Evolutionary conservation across 1,140 invertebrate species (phyloP), one percentile per base, ranked within the genome.

Genomic region (Cardiocondyla obscurior): DNA sequence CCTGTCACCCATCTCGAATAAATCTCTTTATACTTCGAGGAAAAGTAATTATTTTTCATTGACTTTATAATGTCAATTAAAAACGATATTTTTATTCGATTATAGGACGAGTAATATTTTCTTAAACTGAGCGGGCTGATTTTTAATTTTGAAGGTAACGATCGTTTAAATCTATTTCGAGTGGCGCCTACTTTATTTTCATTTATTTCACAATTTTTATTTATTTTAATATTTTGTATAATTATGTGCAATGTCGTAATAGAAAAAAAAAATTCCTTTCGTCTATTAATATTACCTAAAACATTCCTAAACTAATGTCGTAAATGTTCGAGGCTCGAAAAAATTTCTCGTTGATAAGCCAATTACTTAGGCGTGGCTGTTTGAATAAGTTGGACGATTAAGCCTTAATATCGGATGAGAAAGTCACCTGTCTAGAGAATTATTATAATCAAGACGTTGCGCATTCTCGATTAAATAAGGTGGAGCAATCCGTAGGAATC

Each of bases 401-500:
- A 51, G 46, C n/a, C 12, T 79, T 67, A 55, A 57, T 51, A 53
- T 79, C 12, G 3, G 44, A 46, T 36, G 73, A 77, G 44, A 77
- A 55, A 69, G 62, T 67, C 46, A 12, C 46, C 10, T 55, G 74
- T 79, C 74, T 67, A 28, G 14, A 53, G 74, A 22, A 69, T 79
- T 53, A 53, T 79, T 79, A 69, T 69, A 55, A 79, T 79, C 74
- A 67, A 65, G 60, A 67, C 49, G 57, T 76, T 76, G 74, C 74
- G 33, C 36, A 79, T 79, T 67, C 74, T 42, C 74, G 74, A 79
- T 79, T 69, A 79, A 79, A 79, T 55, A 79, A 67, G 74, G 62
- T 79, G 74, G 62, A 79, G 74, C 74, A 79, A 79, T 79, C 62
- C 74, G 22, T n/a, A 55, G 46, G 46, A 79, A 79, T 79, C 62